A percentile compares a stretch with the other conserved stretches of the same genome.
Conservation (phyloP, 2,113 vertebrate genomes). For the Ovis canadensis region DNA sequence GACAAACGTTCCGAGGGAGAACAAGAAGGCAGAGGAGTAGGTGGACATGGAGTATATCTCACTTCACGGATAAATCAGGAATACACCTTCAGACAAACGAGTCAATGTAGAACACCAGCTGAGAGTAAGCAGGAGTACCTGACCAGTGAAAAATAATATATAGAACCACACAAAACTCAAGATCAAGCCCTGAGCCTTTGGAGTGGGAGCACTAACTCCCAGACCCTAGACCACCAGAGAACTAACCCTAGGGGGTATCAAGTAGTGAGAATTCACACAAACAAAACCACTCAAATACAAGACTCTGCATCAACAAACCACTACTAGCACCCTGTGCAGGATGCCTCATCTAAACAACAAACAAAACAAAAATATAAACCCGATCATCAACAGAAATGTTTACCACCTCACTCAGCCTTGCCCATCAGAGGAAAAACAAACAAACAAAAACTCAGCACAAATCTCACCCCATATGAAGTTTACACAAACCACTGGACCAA, state of each 20-base stretch:
- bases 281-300: neutral
- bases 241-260: neutral
- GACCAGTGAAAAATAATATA: neutral
- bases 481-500: neutral
- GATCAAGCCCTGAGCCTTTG: neutral
- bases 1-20: rapidly evolving
- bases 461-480: neutral
- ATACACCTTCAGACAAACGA: neutral
- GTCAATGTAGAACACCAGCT: neutral
- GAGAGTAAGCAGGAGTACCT: neutral
- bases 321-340: neutral
- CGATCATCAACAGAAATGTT: neutral
- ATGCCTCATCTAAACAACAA: neutral
- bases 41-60: neutral
- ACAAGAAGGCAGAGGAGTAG: neutral
- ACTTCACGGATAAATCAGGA: neutral
- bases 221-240: neutral
- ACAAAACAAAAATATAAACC: neutral
- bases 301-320: neutral
- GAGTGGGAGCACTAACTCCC: neutral
- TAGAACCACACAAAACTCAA: neutral
- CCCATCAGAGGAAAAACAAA: neutral
- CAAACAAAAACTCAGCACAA: neutral
- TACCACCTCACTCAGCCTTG: neutral
- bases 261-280: neutral